Base-by-base conservation (phyloP, 2,797 vertebrate species). In the Phataginus tetradactyla region DNA sequence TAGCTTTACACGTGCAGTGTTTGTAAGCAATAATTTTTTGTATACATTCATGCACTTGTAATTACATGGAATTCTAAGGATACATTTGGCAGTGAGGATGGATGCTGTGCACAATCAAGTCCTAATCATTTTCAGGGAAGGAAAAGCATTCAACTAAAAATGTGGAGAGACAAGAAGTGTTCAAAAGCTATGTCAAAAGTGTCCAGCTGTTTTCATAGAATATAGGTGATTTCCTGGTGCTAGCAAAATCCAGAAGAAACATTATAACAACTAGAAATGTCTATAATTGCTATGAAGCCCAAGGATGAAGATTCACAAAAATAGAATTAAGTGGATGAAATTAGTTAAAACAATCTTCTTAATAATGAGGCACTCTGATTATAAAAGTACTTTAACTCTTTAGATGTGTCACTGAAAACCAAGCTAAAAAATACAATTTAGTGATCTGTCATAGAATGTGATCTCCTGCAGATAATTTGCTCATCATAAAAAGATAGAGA, bases 51-150 rank as follows among this genome's bases (percentile, higher is more conserved):
- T 1, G 94, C 74, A 37, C 55, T 97, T 98, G 88, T 72, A 97
- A 95, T 98, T 91, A 94, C 86, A 92, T 91, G 97, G 93, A 98
- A 97, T 77, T 89, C 84, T 97, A 86, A 97, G 94, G 72, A 93
- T 93, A 97, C 14, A 45, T 97, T 98, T 98, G 97, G 91, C 97
- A 90, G 64, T 83, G 81, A 97, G 94, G 87, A 49, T 91, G 94
- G 87, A 49, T 91, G 95, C 61, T 93, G 90, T 95, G 78, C 53
- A 86, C 77, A 94, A 97, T 96, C 86, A 96, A 92, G 15, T 71
- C 86, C 91, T 95, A 95, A 95, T 97, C 1, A 63, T 89, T 97
- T 98, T 85, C 74, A 96, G 17, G 87, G 86, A 39, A 34, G 69
- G 78, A 78, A 78, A 64, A 85, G 55, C 5, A 91, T 37, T 12